Evolutionary conservation across 2,888 invertebrate species (phyloP).

Genomic region (Embidobia sp.): DNA sequence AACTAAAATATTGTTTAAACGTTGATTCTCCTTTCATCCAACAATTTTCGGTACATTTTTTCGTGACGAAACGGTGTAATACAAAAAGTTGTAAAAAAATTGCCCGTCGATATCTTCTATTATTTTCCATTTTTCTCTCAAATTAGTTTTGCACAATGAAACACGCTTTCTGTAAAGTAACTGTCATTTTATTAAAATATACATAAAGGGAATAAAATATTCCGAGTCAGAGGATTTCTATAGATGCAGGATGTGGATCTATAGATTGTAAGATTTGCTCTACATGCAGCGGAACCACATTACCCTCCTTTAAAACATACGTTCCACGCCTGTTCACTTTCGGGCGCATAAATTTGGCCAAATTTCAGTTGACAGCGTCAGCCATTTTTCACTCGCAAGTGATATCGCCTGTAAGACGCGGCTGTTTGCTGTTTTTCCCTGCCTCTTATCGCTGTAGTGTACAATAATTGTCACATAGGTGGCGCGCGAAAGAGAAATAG

Average conservation of each 20-base stretch:
- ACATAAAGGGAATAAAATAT: conserved; percentile 26
- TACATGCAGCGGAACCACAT: neutral
- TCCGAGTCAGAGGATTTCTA: neutral
- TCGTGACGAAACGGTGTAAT: too few relatives aligned
- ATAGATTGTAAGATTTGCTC: conserved; percentile 25
- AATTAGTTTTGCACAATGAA: neutral
- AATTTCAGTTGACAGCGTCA: conserved; percentile 31
- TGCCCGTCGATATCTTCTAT: too few relatives aligned
- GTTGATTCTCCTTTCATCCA: too few relatives aligned
- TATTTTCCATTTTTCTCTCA: neutral
- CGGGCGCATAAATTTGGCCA: conserved; percentile 16
- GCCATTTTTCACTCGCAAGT: conserved; percentile 21
- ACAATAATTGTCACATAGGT: conserved; percentile 60
- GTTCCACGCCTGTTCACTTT: neutral
- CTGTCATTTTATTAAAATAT: conserved; percentile 33
- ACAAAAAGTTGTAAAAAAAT: too few relatives aligned
- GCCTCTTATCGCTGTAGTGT: conserved; percentile 42
- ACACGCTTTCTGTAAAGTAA: neutral
- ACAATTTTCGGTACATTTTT: too few relatives aligned
- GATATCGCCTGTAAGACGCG: conserved; percentile 34
- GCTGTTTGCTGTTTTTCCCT: conserved; percentile 16
- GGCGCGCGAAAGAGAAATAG: conserved; percentile 65
- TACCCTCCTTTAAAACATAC: conserved; percentile 11
- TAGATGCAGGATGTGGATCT: neutral
- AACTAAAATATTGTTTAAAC: too few relatives aligned